Base-by-base conservation (phyloP, 2,797 vertebrate species). In the Thamnophis elegans region DNA sequence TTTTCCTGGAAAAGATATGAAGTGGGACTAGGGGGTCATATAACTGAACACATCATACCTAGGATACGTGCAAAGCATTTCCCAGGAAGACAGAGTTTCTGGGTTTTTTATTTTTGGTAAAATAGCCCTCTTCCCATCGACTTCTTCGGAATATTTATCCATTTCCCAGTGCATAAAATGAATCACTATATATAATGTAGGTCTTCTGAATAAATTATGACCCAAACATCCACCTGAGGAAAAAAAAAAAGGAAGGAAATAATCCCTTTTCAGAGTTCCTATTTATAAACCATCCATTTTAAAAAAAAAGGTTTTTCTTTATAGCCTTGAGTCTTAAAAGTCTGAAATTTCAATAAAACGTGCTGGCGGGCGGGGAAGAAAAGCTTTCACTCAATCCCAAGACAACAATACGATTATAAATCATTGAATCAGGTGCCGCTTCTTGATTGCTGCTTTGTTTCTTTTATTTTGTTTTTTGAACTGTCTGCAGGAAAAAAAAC, bases 151-250 rank as follows among this genome's bases (percentile, higher is more conserved):
- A 91, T 85, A 55, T 93, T 95, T 96, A 93, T 95, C 95, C 94
- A 93, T 92, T 58, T 96, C 95, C 92, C 82, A 88, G 93, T 94
- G 59, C 92, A 32, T 91, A 94, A 97, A 97, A 95, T 95, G 86
- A 95, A 96, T 96, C 82, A 65, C 36, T 95, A 47, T 82, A 62
- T 93, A 94, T 95, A 96, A 95, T 25, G 25, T 42, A 94, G 89
- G 82, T 93, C 58, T 94, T 55, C 94, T 94, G 55, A 94, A 82
- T 95, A 96, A 95, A 88, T 94, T 94, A 95, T 90, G 91, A 88
- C 94, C 90, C 93, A 88, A 87, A 95, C n/a, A 51, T 54, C 87
- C 92, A 2, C 87, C 47, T 88, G 93, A 93, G 88, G 59, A n/a
- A n/a, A 85, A 95, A 85, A 95, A 95, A 94, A 53, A 56, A 94